These are phyloP conservation scores for Argyrosomus japonicus DNA, from an alignment of 2,113 vertebrate species.

Conservation along the genomic window DNA sequence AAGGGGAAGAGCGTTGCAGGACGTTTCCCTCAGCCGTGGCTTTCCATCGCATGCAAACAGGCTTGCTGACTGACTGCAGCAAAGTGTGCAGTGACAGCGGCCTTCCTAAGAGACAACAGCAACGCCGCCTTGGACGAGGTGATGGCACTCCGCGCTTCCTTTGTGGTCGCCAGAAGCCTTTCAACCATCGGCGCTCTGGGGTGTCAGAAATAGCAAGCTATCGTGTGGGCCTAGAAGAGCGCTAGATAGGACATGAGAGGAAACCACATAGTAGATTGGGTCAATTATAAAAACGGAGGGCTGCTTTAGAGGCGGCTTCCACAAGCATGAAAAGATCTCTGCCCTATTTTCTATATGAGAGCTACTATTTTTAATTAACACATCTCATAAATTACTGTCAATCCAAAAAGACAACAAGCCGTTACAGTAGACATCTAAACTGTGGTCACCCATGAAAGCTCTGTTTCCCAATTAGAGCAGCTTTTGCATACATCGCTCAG, in stretches of 20 bases:
- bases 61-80: slow-evolving; percentile 42
- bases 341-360: not conserved
- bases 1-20: slow-evolving; percentile 52
- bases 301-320: slow-evolving; percentile 13
- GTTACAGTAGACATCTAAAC: slow-evolving; percentile 33
- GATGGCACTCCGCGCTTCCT: slow-evolving; percentile 54
- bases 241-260: slow-evolving; percentile 30
- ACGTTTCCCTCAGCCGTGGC: slow-evolving; percentile 44
- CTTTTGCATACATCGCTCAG: slow-evolving; percentile 71
- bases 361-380: not conserved
- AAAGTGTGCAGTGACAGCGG: slow-evolving; percentile 34
- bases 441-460: slow-evolving; percentile 40
- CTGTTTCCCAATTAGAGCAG: slow-evolving; percentile 63
- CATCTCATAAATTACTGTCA: not conserved
- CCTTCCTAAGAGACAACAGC: slow-evolving; percentile 32
- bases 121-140: slow-evolving; percentile 12
- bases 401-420: slow-evolving; percentile 18
- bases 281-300: slow-evolving; percentile 6
- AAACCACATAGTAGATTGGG: slow-evolving; percentile 53
- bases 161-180: slow-evolving; percentile 51
- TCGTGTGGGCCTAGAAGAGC: slow-evolving; percentile 10
- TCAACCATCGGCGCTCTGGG: slow-evolving; percentile 26
- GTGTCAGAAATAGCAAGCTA: slow-evolving; percentile 48
- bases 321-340: too few species aligned
- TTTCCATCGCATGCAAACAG: slow-evolving; percentile 53